Conservation (phyloP, 2,797 vertebrate species). For the Pangasius larnaudii region DNA sequence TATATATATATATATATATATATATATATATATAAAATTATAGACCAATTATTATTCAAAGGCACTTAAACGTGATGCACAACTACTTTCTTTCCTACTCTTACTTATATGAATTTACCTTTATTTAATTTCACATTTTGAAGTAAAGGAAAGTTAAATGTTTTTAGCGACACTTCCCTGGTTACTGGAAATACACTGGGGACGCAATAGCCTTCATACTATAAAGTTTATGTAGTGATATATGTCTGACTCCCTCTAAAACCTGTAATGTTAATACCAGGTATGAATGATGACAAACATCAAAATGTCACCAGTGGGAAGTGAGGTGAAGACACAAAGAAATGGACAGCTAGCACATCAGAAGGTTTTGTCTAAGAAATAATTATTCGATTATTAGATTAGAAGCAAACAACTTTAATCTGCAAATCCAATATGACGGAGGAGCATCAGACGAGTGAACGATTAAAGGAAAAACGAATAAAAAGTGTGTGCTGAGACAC, state of each 20-base stretch:
- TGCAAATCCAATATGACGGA: background rate
- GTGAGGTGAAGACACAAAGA: background rate
- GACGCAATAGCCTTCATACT: background rate
- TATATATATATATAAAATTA: too few species aligned
- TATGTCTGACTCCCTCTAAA: background rate
- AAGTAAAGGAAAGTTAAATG: background rate
- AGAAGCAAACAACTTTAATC: background rate
- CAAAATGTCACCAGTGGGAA: background rate
- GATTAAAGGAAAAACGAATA: background rate
- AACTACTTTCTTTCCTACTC: background rate
- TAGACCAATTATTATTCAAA: background rate
- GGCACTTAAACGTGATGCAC: background rate
- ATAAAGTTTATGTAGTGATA: background rate
- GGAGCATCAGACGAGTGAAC: background rate
- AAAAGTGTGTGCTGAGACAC: background rate
- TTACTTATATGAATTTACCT: background rate
- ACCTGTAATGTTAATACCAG: background rate
- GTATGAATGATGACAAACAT: background rate
- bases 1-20: too few species aligned
- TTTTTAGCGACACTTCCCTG: background rate
- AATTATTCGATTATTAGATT: background rate
- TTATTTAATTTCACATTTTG: background rate
- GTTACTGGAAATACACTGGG: background rate
- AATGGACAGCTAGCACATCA: background rate
- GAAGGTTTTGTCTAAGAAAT: background rate